phyloP scores from a whole-genome alignment of 2,113 vertebrate species.

The Bucco capensis region DNA sequence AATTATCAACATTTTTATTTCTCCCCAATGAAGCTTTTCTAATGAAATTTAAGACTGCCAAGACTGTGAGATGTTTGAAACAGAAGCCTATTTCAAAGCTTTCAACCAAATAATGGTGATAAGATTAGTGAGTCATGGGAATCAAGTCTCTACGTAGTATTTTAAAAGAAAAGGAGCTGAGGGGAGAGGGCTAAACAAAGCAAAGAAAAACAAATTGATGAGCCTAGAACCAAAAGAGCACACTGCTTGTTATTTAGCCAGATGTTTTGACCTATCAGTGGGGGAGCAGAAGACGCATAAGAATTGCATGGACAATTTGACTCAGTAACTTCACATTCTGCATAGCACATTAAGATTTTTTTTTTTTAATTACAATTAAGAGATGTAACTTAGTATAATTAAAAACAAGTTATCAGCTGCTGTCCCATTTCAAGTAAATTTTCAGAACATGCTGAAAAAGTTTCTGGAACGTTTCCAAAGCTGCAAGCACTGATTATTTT shows the following conservation, averaged over 20 bases:
- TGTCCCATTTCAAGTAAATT: background rate
- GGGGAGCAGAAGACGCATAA: background rate
- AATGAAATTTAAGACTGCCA: conserved; percentile 41
- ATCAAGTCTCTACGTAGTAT: background rate
- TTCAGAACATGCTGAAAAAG: background rate
- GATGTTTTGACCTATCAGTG: background rate
- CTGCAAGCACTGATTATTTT: background rate
- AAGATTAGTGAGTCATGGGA: conserved; percentile 49
- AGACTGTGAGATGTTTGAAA: conserved; percentile 27
- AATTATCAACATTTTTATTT: conserved; percentile 32
- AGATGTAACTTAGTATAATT: background rate
- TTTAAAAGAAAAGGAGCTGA: conserved; percentile 35
- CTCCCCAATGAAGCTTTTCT: conserved; percentile 40
- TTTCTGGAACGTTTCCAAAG: conserved; percentile 2
- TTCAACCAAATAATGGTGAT: conserved; percentile 56
- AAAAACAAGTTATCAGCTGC: background rate
- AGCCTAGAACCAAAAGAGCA: background rate
- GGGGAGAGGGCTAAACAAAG: background rate
- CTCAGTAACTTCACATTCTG: background rate
- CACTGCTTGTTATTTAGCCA: background rate
- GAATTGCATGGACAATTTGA: background rate
- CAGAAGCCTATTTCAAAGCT: background rate
- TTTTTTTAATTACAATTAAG: background rate
- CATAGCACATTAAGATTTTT: background rate
- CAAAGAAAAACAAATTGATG: conserved; percentile 47